Evolutionary conservation across 2,113 vertebrate species (phyloP).

Genomic region (Sapajus apella): DNA sequence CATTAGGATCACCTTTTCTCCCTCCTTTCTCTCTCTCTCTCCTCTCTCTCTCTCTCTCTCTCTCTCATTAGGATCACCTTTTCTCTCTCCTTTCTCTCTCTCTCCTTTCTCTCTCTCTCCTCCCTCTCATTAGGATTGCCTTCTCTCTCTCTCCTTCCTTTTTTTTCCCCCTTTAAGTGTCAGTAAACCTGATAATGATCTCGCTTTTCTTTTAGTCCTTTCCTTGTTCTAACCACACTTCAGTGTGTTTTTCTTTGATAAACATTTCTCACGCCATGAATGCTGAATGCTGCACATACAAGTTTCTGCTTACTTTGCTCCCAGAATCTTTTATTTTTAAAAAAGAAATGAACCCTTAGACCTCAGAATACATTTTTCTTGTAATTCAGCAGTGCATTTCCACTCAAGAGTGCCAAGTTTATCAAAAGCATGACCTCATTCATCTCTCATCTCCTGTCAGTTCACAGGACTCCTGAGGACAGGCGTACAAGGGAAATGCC

Average conservation of each 20-base stretch:
- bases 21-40: no score
- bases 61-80: no score
- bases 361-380: conserved; percentile 32
- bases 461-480: background rate
- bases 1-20: no score
- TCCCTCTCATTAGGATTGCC: no score
- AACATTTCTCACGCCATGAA: conserved; percentile 37
- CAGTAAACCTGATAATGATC: conserved; percentile 52
- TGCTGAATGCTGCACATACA: background rate
- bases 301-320: background rate
- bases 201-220: conserved; percentile 55
- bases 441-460: background rate
- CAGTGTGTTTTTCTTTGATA: conserved; percentile 63
- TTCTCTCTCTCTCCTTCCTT: background rate
- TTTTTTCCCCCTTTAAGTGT: background rate
- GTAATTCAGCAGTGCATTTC: conserved; percentile 6
- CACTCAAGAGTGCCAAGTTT: background rate
- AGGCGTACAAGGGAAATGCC: background rate
- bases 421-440: conserved; percentile 19
- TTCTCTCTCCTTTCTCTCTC: no score
- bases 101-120: no score
- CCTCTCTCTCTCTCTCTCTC: no score
- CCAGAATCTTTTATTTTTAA: conserved; percentile 14
- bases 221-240: conserved; percentile 69
- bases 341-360: background rate